A percentile compares a stretch with the other conserved stretches of the same genome.
Evolutionary conservation across 2,797 vertebrate genomes (phyloP).

Genomic region (Acipenser transmontanus): DNA sequence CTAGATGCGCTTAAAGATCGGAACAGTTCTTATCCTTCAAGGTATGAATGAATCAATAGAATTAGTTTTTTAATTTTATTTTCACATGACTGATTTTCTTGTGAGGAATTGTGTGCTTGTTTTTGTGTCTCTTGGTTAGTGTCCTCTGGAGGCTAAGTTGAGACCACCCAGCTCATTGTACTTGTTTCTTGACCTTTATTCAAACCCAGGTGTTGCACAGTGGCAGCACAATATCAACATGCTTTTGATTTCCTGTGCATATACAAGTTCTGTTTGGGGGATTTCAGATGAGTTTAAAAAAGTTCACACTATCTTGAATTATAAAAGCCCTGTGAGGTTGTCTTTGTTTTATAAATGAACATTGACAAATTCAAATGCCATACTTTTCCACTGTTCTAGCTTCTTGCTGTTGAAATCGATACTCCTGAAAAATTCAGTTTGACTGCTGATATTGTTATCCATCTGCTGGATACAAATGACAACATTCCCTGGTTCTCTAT

Average conservation of each 20-base stretch:
- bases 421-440: constrained; percentile 93
- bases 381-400: constrained; percentile 49
- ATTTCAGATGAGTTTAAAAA: not conserved
- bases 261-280: not conserved
- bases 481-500: constrained; percentile 85
- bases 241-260: no score
- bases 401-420: constrained; percentile 88
- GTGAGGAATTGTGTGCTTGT: no score
- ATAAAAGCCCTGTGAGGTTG: not conserved
- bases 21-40: constrained; percentile 72
- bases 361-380: not conserved
- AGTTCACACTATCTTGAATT: not conserved
- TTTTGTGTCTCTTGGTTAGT: no score
- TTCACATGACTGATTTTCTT: not conserved
- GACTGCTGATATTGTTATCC: constrained; percentile 82
- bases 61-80: not conserved
- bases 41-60: constrained; percentile 40
- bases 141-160: no score
- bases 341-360: not conserved
- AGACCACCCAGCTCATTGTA: no score
- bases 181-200: no score
- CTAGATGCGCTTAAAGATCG: no score
- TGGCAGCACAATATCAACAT: no score
- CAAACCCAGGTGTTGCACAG: no score
- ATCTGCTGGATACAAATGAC: constrained; percentile 87